phyloP scores from a whole-genome alignment of 1,140 invertebrate species.

The Heliconius eleuchia region DNA sequence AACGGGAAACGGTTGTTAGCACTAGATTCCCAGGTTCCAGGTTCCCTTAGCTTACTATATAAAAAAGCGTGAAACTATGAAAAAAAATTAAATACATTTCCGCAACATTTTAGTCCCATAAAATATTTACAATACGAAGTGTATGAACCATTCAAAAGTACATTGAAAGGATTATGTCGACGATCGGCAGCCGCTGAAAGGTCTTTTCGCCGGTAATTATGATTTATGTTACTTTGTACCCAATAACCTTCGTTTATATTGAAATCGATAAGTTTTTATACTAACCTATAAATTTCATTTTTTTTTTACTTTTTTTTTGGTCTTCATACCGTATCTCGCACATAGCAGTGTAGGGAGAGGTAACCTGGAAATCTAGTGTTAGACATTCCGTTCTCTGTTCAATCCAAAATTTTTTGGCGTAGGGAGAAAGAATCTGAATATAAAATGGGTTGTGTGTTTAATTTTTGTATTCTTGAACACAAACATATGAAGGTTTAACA shows the following conservation, averaged over 20 bases:
- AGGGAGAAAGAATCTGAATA: too few relatives aligned
- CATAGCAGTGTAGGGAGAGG: too few relatives aligned
- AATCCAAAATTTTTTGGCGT: too few relatives aligned
- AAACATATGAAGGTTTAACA: too few relatives aligned
- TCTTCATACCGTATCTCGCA: too few relatives aligned
- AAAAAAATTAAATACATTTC: neutral
- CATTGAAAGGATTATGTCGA: slow-evolving; percentile 49
- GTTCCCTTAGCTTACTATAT: neutral
- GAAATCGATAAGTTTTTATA: neutral
- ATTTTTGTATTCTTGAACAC: too few relatives aligned
- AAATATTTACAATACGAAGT: slow-evolving; percentile 23
- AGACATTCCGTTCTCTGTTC: too few relatives aligned
- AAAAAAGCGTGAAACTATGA: too few relatives aligned
- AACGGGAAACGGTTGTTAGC: too few relatives aligned
- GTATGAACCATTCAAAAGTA: slow-evolving; percentile 41
- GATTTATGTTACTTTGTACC: slow-evolving; percentile 50
- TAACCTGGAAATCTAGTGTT: too few relatives aligned
- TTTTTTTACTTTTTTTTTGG: neutral
- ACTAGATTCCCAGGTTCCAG: neutral
- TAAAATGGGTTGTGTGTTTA: too few relatives aligned
- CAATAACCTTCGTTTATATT: neutral
- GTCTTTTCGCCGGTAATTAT: slow-evolving; percentile 61
- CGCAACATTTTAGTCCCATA: slow-evolving; percentile 40
- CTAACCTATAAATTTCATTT: neutral
- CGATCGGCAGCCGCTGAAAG: slow-evolving; percentile 67